Percentiles rank a stretch among this genome's conserved stretches.
Conservation (phyloP, 2,113 vertebrate species). For the Notarius quadriscutis region DNA sequence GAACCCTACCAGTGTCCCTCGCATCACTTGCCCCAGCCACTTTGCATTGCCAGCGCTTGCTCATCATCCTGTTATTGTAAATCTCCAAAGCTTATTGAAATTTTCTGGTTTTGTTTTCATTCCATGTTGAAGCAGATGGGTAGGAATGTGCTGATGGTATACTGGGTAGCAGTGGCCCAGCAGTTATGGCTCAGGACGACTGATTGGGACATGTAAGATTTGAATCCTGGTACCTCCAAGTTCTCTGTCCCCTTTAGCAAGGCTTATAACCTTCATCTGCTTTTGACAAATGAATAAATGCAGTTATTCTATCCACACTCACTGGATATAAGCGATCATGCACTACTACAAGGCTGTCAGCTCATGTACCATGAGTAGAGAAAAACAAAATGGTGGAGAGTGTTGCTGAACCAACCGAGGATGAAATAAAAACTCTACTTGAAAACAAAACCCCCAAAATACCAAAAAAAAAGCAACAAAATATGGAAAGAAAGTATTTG, state of each 20-base stretch:
- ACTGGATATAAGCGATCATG: too few species aligned
- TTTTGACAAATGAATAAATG: background rate
- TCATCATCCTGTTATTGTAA: background rate
- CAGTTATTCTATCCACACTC: too few species aligned
- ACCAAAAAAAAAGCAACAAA: too few species aligned
- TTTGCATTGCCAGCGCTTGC: background rate
- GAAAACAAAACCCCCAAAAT: too few species aligned
- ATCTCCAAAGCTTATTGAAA: background rate
- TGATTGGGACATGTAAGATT: background rate
- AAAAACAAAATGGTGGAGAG: too few species aligned
- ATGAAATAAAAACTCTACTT: too few species aligned
- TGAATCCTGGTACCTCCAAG: background rate
- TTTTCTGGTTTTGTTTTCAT: background rate
- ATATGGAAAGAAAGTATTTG: too few species aligned
- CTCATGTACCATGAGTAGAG: too few species aligned
- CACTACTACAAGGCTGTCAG: too few species aligned
- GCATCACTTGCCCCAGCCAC: background rate
- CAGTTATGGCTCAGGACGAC: background rate
- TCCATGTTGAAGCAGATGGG: background rate
- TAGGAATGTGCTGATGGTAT: conserved; percentile 6
- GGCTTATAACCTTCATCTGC: background rate
- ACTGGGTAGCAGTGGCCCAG: background rate
- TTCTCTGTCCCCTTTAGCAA: background rate
- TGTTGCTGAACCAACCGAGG: too few species aligned
- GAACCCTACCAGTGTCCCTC: background rate